Conservation (phyloP, 2,797 vertebrate genomes). For the Delichon dasypus region DNA sequence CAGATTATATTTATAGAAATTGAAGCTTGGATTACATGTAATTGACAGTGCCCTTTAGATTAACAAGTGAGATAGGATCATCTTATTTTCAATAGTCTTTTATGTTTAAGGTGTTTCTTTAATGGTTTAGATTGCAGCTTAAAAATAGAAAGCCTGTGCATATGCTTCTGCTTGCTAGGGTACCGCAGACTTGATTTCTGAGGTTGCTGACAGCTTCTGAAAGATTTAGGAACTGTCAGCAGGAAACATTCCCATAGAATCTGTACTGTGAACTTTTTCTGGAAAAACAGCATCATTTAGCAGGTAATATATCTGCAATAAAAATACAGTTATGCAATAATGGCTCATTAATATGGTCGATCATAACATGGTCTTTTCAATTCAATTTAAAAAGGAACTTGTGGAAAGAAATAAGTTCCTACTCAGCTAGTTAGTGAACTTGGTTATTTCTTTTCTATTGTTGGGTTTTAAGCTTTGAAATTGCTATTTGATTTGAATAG, state of each 20-base stretch:
- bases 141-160: constrained; percentile 72
- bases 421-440: constrained; percentile 33
- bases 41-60: constrained; percentile 67
- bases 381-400: constrained; percentile 69
- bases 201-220: constrained; percentile 78
- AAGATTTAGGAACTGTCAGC: constrained; percentile 79
- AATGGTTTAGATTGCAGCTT: constrained; percentile 67
- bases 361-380: constrained; percentile 71
- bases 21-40: constrained; percentile 58
- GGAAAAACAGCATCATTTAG: constrained; percentile 71
- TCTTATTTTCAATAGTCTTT: constrained; percentile 70
- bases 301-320: constrained; percentile 77
- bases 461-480: constrained; percentile 63
- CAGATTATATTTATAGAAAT: constrained; percentile 63
- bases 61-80: constrained; percentile 69
- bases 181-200: constrained; percentile 79
- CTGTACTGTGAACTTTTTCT: constrained; percentile 59
- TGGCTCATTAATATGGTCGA: constrained; percentile 77
- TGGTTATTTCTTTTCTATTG: constrained; percentile 14
- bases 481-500: constrained; percentile 63
- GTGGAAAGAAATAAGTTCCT: constrained; percentile 65
- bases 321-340: constrained; percentile 79
- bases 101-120: constrained; percentile 68
- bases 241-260: constrained; percentile 74
- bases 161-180: constrained; percentile 65